These are phyloP conservation scores for Himantopus leucocephalus DNA, from an alignment of 2,113 vertebrate species.

Conservation along the genomic window DNA sequence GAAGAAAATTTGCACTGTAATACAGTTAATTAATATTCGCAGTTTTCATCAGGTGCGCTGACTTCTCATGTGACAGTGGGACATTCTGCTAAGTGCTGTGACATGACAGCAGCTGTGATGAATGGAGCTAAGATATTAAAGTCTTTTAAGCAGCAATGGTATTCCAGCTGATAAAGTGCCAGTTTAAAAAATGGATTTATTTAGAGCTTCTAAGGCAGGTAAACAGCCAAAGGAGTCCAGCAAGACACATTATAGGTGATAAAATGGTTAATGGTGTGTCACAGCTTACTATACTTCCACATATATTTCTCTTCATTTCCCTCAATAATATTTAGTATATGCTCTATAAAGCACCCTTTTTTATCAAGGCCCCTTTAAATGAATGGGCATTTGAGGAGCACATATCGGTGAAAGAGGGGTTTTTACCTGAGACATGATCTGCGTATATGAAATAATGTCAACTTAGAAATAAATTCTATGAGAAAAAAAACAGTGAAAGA, in stretches of 20 bases:
- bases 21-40: slow-evolving; percentile 41
- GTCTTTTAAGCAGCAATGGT: background rate
- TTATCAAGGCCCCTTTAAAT: background rate
- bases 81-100: background rate
- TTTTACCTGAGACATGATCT: background rate
- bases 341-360: slow-evolving; percentile 1
- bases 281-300: background rate
- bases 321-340: slow-evolving; percentile 39
- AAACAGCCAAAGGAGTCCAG: slow-evolving; percentile 26
- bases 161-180: background rate
- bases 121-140: slow-evolving; percentile 6
- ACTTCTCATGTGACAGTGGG: background rate
- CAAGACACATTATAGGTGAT: slow-evolving; percentile 8
- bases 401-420: accelerated
- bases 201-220: background rate
- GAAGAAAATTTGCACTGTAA: background rate
- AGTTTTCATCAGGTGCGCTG: slow-evolving; percentile 34
- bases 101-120: slow-evolving; percentile 7
- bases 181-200: background rate
- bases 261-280: slow-evolving; percentile 5
- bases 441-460: background rate
- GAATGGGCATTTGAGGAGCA: background rate
- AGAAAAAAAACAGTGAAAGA: background rate
- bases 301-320: slow-evolving; percentile 41
- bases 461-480: background rate